Conservation (phyloP, 2,797 vertebrate genomes). For the Alca torda region DNA sequence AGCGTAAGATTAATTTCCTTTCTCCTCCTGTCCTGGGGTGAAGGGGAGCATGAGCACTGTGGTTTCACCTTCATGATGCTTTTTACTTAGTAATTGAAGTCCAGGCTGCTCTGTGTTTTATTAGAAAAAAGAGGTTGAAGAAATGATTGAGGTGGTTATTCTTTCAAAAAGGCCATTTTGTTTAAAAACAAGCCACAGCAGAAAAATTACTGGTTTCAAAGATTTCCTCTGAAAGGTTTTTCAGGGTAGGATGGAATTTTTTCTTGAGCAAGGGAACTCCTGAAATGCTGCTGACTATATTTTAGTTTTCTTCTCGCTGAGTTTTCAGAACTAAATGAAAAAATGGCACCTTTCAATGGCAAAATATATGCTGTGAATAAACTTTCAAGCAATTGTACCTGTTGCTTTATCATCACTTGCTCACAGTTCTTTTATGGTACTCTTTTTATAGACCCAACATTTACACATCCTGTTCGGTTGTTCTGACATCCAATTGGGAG, state of each 20-base stretch:
- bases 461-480: not conserved
- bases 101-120: not conserved
- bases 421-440: not conserved
- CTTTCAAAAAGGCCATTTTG: not conserved
- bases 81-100: not conserved
- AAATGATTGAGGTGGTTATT: not conserved
- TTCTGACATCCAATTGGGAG: not conserved
- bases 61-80: not conserved
- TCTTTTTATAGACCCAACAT: not conserved
- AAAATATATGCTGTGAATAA: not conserved
- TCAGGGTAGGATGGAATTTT: not conserved
- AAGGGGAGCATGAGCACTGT: not conserved
- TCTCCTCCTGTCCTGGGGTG: not conserved
- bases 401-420: not conserved
- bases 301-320: not conserved
- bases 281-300: not conserved
- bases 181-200: not conserved
- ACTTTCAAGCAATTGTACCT: not conserved
- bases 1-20: not conserved
- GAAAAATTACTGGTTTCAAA: not conserved
- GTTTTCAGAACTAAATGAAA: not conserved
- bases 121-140: not conserved
- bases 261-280: not conserved
- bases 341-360: not conserved
- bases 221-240: not conserved